A percentile compares a stretch with the other conserved stretches of the same genome.
Evolutionary conservation across 2,113 vertebrate species (phyloP).

Genomic region (Lophura nycthemera): DNA sequence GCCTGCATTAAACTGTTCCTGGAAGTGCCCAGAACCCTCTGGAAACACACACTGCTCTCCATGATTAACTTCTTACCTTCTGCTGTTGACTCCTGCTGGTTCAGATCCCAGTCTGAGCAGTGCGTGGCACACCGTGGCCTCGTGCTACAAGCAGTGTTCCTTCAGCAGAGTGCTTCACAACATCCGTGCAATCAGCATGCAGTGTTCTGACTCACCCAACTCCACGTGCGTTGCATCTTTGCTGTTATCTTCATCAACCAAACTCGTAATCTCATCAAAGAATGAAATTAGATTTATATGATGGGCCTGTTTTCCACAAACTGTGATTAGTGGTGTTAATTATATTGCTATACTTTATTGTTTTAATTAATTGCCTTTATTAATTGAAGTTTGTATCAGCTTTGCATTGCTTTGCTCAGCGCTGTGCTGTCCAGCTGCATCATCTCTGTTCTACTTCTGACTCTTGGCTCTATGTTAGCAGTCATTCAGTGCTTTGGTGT

Average conservation of each 20-base stretch:
- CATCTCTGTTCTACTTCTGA: neutral
- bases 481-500: neutral
- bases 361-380: constrained; percentile 34
- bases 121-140: neutral
- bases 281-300: neutral
- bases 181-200: neutral
- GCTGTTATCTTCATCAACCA: neutral
- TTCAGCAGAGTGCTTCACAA: neutral
- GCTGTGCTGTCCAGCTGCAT: neutral
- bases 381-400: neutral
- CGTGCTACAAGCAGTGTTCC: fast-evolving
- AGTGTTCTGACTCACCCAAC: neutral
- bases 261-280: constrained; percentile 8
- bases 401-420: neutral
- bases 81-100: neutral
- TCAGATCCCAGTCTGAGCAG: neutral
- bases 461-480: neutral
- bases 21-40: neutral
- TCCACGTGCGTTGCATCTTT: neutral
- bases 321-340: neutral
- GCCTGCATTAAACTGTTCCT: neutral
- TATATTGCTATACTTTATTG: neutral
- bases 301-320: neutral
- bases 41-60: fast-evolving
- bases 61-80: neutral